Base-by-base conservation (phyloP, 2,888 invertebrate genomes). In the Axea sp. region DNA sequence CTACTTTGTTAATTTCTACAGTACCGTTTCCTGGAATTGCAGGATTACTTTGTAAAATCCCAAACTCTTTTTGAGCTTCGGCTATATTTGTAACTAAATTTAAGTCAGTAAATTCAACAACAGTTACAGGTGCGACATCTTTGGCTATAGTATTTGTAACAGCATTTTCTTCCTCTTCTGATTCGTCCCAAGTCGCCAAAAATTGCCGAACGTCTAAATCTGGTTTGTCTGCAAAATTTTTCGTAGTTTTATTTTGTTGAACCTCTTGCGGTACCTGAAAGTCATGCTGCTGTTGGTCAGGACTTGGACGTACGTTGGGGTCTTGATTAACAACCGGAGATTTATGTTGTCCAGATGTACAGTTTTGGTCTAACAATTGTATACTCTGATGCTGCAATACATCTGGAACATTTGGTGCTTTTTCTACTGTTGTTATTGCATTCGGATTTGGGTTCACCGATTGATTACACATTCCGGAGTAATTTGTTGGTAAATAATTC, bases 181-280 rank as follows among this genome's bases (percentile, higher is more conserved):
- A 84, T 86, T 71, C 71, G 55, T 86, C 87, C 88, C 88, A 88
- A 31, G 80, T 88, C 0, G 86, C 88, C 22, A 88, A 62, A 76
- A 88, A 88, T 37, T 88, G 87, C 7, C 88, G 80, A 3, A 88
- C 87, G 28, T 88, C 88, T 0, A 88, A 75, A 3, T 82, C 81
- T 0, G 87, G 87, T 33, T 87, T 87, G 30, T 86, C 81, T 3
- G 81, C 82, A 47, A 84, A 84, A 41, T 82, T 81, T 47, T 80
- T 83, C 9, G 53, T 73, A 3, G 28, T 11, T 28, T 76, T 76
- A 11, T 14, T 59, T 5, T 68, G 51, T 3, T 68, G 62, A 1
- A 41, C 37, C 17, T 71, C 28, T 9, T 28, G 45, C 4, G 41
- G 35, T 6, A 62, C 55, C 22, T 68, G 72, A 2, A 59, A 64